phyloP scores from a whole-genome alignment of 2,888 invertebrate genomes.

The Peribatodes rhomboidaria region DNA sequence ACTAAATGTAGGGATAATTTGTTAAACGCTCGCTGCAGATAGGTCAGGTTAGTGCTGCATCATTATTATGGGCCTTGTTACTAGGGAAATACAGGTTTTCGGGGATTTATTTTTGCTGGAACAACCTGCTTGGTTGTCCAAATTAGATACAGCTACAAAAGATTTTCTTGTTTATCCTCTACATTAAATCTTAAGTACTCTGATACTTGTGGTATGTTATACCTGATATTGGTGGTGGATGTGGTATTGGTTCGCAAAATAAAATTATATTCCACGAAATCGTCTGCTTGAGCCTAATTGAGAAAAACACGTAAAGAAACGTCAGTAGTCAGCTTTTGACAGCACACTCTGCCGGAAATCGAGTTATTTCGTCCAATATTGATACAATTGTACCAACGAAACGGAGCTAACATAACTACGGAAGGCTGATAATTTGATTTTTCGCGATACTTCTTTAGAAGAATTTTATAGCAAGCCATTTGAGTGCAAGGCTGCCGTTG shows the following conservation, averaged over 20 bases:
- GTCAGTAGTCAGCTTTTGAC: slow-evolving; percentile 63
- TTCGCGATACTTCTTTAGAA: slow-evolving; percentile 59
- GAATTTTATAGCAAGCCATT: slow-evolving; percentile 47
- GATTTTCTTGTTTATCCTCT: too few species aligned
- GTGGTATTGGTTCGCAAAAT: too few species aligned
- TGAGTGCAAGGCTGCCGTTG: slow-evolving; percentile 34
- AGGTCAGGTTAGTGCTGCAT: slow-evolving; percentile 6
- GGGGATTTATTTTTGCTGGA: too few species aligned
- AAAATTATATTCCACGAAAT: too few species aligned
- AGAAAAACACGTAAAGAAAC: background rate
- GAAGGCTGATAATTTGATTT: slow-evolving; percentile 70
- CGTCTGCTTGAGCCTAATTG: background rate
- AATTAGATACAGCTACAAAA: too few species aligned
- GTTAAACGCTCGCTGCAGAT: slow-evolving; percentile 29
- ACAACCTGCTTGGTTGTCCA: too few species aligned
- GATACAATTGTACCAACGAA: slow-evolving; percentile 80
- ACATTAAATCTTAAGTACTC: too few species aligned
- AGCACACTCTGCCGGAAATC: slow-evolving; percentile 68
- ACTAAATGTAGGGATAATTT: slow-evolving; percentile 46
- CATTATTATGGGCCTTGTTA: slow-evolving; percentile 25
- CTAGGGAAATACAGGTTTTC: background rate
- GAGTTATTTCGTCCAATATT: slow-evolving; percentile 80
- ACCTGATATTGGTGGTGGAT: too few species aligned
- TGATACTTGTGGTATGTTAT: too few species aligned
- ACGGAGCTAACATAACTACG: slow-evolving; percentile 69